phyloP scores from a whole-genome alignment of 2,888 invertebrate species.

The Pterobdella sp. region DNA sequence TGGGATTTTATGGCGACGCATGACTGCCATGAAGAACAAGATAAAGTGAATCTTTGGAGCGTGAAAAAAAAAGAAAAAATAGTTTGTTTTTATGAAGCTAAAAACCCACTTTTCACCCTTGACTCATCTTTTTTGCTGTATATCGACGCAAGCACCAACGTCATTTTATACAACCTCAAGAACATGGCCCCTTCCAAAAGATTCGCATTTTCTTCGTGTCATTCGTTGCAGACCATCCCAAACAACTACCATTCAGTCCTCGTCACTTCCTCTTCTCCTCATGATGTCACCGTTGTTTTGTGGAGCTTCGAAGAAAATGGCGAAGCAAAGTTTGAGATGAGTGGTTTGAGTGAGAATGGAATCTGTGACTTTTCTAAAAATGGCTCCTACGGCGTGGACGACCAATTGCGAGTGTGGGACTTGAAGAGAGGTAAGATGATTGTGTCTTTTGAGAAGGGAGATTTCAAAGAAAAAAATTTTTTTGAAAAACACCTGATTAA shows the following conservation, averaged over 20 bases:
- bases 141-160: constrained; percentile 21
- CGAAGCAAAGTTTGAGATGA: constrained; percentile 3
- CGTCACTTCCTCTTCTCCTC: constrained; percentile 22
- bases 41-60: constrained; percentile 31
- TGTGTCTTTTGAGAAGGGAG: neutral
- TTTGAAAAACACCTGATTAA: constrained; percentile 29
- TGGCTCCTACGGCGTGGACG: constrained; percentile 36
- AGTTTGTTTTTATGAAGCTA: constrained; percentile 27
- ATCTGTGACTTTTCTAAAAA: constrained; percentile 37
- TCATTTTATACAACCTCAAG: constrained; percentile 32
- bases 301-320: constrained; percentile 28
- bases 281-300: constrained; percentile 8
- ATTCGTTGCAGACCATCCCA: constrained; percentile 28
- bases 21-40: neutral
- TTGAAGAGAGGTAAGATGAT: constrained; percentile 28
- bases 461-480: neutral
- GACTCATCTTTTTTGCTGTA: constrained; percentile 33
- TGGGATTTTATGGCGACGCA: constrained; percentile 31
- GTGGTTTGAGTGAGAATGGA: constrained; percentile 26
- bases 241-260: constrained; percentile 29
- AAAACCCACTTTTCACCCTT: constrained; percentile 35
- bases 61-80: constrained; percentile 25
- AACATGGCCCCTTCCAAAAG: constrained; percentile 18
- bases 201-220: neutral
- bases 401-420: constrained; percentile 36